Evolutionary conservation across 53 echinoderm and acorn worm species (phyloP).

Genomic region (Echinarachnius parma): DNA sequence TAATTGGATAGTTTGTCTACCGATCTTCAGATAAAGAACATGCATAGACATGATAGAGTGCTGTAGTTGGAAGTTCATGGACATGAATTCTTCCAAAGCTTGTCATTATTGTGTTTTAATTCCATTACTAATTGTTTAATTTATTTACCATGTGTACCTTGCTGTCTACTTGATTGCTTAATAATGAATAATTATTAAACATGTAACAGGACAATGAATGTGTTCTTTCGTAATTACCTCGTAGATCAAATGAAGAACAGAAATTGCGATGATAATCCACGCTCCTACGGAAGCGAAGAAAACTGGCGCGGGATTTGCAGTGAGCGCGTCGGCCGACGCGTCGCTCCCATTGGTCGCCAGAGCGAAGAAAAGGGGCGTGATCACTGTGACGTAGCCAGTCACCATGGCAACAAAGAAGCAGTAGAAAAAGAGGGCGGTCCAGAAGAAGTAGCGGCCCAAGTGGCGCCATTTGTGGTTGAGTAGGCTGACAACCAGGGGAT

Average conservation of each 20-base stretch:
- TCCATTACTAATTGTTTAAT: too few relatives aligned
- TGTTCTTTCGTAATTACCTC: too few relatives aligned
- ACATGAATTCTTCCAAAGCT: too few relatives aligned
- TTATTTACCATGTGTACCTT: too few relatives aligned
- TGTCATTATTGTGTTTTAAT: too few relatives aligned
- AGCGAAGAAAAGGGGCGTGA: constrained; percentile 74
- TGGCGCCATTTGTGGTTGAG: constrained; percentile 88
- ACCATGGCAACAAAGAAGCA: constrained; percentile 66
- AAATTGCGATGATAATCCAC: constrained; percentile 71
- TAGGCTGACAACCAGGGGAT: constrained; percentile 67
- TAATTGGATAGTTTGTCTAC: too few relatives aligned
- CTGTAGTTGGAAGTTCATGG: too few relatives aligned
- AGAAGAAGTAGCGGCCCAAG: constrained; percentile 88
- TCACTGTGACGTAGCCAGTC: constrained; percentile 79
- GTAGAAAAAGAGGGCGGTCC: constrained; percentile 65
- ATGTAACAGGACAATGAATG: too few relatives aligned
- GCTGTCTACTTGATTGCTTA: too few relatives aligned
- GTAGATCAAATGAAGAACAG: constrained; percentile 60
- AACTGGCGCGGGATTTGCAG: constrained; percentile 20
- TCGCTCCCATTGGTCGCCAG: constrained; percentile 21
- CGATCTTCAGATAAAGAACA: too few relatives aligned
- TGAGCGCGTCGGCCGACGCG: constrained; percentile 33
- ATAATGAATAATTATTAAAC: too few relatives aligned
- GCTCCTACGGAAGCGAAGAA: constrained; percentile 73
- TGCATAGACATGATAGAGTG: too few relatives aligned